Conservation (phyloP, 30 jellyfish, hydroid and myxozoan species). For the Aurelia aurita complex sp. Pacific region DNA sequence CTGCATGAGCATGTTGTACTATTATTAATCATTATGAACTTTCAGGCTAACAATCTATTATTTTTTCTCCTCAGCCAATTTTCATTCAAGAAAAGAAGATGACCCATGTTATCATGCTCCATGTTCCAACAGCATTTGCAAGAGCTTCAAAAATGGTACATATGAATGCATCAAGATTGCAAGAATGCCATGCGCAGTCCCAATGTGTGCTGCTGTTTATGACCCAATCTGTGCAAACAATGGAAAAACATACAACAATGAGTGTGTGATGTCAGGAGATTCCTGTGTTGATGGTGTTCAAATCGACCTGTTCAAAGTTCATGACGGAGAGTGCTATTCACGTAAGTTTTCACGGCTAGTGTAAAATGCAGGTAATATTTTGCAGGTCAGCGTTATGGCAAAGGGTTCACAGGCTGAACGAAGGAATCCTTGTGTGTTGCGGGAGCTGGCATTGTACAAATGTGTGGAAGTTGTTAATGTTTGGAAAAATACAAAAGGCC, state of each 20-base stretch:
- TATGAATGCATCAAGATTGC: constrained; percentile 41
- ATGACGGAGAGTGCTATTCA: constrained; percentile 69
- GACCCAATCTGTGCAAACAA: constrained; percentile 72
- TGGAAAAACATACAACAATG: constrained; percentile 59
- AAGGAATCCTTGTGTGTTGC: too few species aligned
- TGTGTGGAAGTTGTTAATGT: too few species aligned
- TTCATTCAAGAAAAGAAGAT: background rate
- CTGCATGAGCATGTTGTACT: too few species aligned
- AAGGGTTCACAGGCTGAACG: too few species aligned
- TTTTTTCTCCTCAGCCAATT: too few species aligned
- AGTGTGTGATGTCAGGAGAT: constrained; percentile 59
- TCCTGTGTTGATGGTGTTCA: constrained; percentile 48
- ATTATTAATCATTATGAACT: too few species aligned
- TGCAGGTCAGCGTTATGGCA: too few species aligned
- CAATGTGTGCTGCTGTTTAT: constrained; percentile 43
- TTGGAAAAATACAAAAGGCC: too few species aligned
- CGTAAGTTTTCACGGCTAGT: constrained; percentile 6
- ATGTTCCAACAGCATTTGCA: constrained; percentile 66
- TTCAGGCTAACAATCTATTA: too few species aligned
- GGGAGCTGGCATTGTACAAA: too few species aligned
- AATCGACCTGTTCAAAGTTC: constrained; percentile 40
- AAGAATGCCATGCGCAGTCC: constrained; percentile 63
- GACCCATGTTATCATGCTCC: constrained; percentile 71
- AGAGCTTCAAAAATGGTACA: constrained; percentile 51
- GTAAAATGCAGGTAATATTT: too few species aligned